Conservation (phyloP, 2,113 vertebrate genomes). For the Motacilla alba region DNA sequence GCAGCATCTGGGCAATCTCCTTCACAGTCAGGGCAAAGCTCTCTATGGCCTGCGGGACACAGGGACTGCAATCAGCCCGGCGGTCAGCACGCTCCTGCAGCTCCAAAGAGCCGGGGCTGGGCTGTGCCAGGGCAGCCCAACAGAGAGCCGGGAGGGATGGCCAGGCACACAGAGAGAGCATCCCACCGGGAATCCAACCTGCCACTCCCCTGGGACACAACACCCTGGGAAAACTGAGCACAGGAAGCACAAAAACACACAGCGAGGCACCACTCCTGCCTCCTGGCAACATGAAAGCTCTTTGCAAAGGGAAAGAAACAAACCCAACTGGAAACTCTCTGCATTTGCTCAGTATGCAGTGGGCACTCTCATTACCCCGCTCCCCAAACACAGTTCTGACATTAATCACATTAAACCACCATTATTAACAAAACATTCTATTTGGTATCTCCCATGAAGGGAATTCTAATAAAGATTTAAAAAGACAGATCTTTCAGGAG, state of each 20-base stretch:
- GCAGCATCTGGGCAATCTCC: slow-evolving; percentile 94
- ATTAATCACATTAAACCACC: neutral
- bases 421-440: neutral
- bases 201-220: neutral
- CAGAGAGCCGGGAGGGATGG: neutral
- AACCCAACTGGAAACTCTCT: neutral
- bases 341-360: neutral
- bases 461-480: neutral
- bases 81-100: neutral
- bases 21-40: slow-evolving; percentile 95
- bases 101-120: neutral
- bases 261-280: neutral
- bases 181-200: neutral
- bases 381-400: neutral
- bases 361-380: neutral
- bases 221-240: neutral
- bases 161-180: neutral
- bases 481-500: neutral
- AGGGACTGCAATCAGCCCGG: neutral
- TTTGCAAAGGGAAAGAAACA: neutral
- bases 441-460: neutral
- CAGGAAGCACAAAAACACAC: neutral
- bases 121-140: neutral
- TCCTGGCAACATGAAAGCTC: neutral
- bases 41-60: slow-evolving; percentile 88